Evolutionary conservation across 2,797 vertebrate species (phyloP), one percentile per base, ranked within the genome.

Genomic region (Epinephelus awoara): DNA sequence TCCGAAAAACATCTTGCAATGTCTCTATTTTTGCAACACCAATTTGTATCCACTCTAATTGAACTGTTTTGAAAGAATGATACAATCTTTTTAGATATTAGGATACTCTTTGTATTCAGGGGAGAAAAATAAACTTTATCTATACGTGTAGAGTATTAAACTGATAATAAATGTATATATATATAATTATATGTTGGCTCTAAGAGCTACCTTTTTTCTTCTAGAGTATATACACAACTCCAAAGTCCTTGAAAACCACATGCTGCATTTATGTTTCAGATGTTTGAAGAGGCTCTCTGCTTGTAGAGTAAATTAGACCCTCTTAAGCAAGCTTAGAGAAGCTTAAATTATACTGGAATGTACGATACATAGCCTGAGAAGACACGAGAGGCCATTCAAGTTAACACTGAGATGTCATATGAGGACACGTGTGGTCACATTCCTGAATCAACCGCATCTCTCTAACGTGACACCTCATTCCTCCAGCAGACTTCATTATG

Each of bases 201-300:
- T 21, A 29, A 4, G 29, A 17, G 15, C 5, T 19, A 6, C 7
- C 34, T 1, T n/a, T 19, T 49, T 56, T 21, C 27, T 46, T 40
- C 38, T 47, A 23, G 55, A 66, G 11, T 34, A 25, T 23, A 54
- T 12, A 61, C 57, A 67, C 13, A 66, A 11, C 19, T 42, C 21
- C 17, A 34, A 67, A 61, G 29, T 72, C 34, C 27, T 73, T 65
- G 21, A 47, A 69, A 76, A 40, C 29, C 34, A 27, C 66, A n/a
- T 46, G 29, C 19, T 72, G 44, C 67, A 57, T 72, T 67, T 76
- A 52, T 57, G 40, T 54, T 51, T 68, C 18, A 75, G 49, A 70
- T 38, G 18, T 44, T 34, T 61, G n/a, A 82, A 54, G 56, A 47
- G 21, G 54, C 25, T 38, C 58, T 72, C 27, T 65, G 52, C 13